Evolutionary conservation across 2,113 vertebrate species (phyloP), one percentile per base, ranked within the genome.

Genomic region (Bubalus kerabau): DNA sequence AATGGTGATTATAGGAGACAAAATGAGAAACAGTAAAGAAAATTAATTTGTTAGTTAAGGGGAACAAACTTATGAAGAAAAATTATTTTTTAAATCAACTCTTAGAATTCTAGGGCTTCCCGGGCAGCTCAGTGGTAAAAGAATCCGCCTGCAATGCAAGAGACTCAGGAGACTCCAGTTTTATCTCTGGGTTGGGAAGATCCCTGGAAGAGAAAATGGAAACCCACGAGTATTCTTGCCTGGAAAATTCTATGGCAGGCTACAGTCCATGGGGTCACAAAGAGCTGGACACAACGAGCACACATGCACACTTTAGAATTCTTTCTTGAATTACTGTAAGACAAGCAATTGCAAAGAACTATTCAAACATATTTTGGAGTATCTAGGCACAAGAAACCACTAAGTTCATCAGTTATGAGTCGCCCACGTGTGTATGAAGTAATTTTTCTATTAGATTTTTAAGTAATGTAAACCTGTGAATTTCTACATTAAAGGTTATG

Each of bases 51-150:
- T 60, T 36, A 71, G 40, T 62, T 46, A 90, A 52, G 13, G 5
- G 28, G 8, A 76, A 71, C 17, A 78, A 86, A 94, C 64, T 54
- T 64, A 59, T 67, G 64, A 84, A 16, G 26, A 36, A 91, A 91
- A 88, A 80, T 81, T 83, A 76, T 93, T 94, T 94, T 94, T 95
- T 84, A 88, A 94, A 78, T 88, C 59, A 95, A 88, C 52, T 91
- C 60, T 74, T 43, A 43, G 23, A 76, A 76, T 43, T 26, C 23
- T 76, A 43, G 71, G 71, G 21, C 71, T 43, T 76, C 36, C 40
- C 40, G 43, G 71, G 71, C 1, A 40, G 71, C 71, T 76, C 40
- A 76, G 71, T 43, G 71, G 23, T 76, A 43, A 76, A 76, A 74
- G 71, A 76, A 26, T 76, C 40, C 3, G 0, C 23, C 23, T 14